Percentiles rank a stretch among this genome's conserved stretches.
These are phyloP conservation scores for Rapana venosa DNA, from an alignment of 2,888 invertebrate species.

Conservation along the genomic window DNA sequence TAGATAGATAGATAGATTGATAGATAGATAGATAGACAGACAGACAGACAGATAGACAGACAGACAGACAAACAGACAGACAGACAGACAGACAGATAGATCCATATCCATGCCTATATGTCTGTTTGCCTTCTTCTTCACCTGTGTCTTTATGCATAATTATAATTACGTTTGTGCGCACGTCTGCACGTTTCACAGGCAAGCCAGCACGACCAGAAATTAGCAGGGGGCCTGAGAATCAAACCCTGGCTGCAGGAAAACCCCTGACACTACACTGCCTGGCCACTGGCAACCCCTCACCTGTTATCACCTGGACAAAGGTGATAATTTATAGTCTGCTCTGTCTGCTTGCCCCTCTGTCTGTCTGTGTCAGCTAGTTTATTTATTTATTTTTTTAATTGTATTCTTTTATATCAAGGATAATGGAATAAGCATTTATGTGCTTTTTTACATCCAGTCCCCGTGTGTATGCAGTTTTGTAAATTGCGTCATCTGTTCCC, in stretches of 20 bases:
- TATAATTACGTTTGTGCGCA: neutral
- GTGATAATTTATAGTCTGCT: neutral
- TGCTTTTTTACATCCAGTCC: too few species aligned
- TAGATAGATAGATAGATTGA: too few species aligned
- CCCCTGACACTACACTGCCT: neutral
- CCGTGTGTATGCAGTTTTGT: too few species aligned
- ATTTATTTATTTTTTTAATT: neutral
- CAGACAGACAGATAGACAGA: too few species aligned
- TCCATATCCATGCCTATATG: neutral
- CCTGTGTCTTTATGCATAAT: neutral
- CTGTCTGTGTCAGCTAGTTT: neutral
- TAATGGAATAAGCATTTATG: too few species aligned
- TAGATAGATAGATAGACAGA: too few species aligned
- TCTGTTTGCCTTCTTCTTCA: neutral
- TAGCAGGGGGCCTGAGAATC: neutral
- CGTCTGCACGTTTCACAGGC: neutral
- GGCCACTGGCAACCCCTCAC: conserved; percentile 8
- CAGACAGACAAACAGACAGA: too few species aligned
- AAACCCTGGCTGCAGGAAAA: neutral
- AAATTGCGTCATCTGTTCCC: too few species aligned
- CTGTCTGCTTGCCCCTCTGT: neutral
- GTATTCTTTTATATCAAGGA: neutral
- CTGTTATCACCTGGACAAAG: neutral
- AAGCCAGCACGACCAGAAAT: neutral
- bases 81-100: too few species aligned